A percentile compares a stretch with the other conserved stretches of the same genome.
phyloP scores from a whole-genome alignment of 1,140 invertebrate genomes.

The Aphis craccivora region DNA sequence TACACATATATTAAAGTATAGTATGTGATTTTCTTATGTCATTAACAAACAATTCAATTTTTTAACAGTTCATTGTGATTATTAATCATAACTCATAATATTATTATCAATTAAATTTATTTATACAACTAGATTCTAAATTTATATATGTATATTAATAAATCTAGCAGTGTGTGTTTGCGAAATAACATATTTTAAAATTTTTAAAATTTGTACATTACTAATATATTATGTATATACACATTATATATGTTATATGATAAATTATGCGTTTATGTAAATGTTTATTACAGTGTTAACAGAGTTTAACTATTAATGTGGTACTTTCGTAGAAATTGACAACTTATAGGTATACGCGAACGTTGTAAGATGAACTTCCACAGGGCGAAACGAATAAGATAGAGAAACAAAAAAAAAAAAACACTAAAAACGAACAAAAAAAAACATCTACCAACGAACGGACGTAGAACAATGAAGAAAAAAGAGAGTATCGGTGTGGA shows the following conservation, averaged over 20 bases:
- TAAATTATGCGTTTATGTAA: too few relatives aligned
- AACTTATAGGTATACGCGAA: not conserved
- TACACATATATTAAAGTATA: too few relatives aligned
- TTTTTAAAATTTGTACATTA: not conserved
- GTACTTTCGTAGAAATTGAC: not conserved
- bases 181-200: too few relatives aligned
- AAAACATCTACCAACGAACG: not conserved
- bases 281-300: not conserved
- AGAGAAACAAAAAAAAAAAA: not conserved
- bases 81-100: not conserved
- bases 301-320: not conserved
- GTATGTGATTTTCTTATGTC: too few relatives aligned
- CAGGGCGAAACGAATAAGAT: not conserved
- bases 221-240: not conserved
- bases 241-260: too few relatives aligned
- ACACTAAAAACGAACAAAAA: not conserved
- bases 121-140: not conserved
- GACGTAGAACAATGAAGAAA: not conserved
- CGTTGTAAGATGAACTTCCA: not conserved
- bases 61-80: not conserved
- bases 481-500: not conserved
- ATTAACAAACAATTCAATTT: too few relatives aligned
- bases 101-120: not conserved
- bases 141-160: too few relatives aligned
- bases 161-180: not conserved